Conservation (phyloP, 2,888 invertebrate species). For the Platypus cylindrus region DNA sequence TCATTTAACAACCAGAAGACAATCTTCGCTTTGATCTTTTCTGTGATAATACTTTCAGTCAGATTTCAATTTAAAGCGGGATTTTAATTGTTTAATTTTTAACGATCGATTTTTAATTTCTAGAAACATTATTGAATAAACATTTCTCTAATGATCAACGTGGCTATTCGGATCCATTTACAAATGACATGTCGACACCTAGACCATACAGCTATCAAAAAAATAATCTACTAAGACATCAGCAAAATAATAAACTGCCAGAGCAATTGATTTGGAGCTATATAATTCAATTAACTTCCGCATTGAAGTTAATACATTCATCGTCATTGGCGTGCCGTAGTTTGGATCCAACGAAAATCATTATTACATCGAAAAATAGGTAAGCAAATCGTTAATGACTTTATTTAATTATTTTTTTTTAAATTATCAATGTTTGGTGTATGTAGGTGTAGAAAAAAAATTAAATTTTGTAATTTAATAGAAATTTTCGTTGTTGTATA, state of each 20-base stretch:
- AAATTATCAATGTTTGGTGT: no score
- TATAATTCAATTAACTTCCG: constrained; percentile 89
- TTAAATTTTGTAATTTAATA: neutral
- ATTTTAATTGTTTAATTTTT: no score
- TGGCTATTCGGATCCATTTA: constrained; percentile 66
- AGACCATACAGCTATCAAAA: constrained; percentile 72
- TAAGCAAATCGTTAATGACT: no score
- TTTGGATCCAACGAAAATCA: constrained; percentile 86
- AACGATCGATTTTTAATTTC: no score
- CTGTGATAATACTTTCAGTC: no score
- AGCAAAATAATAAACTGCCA: constrained; percentile 58
- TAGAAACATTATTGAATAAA: constrained; percentile 69
- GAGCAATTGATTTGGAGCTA: constrained; percentile 92
- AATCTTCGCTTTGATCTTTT: no score
- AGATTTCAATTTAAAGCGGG: no score
- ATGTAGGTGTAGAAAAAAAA: neutral
- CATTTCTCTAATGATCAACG: constrained; percentile 59
- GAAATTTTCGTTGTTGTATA: constrained; percentile 10
- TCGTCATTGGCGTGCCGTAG: constrained; percentile 63
- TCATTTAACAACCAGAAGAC: no score
- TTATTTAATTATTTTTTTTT: no score
- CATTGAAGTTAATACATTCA: constrained; percentile 79
- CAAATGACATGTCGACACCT: constrained; percentile 68
- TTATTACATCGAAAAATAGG: constrained; percentile 37
- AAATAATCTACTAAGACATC: constrained; percentile 66